phyloP scores from a whole-genome alignment of 2,113 vertebrate genomes.

The Eclectus roratus region DNA sequence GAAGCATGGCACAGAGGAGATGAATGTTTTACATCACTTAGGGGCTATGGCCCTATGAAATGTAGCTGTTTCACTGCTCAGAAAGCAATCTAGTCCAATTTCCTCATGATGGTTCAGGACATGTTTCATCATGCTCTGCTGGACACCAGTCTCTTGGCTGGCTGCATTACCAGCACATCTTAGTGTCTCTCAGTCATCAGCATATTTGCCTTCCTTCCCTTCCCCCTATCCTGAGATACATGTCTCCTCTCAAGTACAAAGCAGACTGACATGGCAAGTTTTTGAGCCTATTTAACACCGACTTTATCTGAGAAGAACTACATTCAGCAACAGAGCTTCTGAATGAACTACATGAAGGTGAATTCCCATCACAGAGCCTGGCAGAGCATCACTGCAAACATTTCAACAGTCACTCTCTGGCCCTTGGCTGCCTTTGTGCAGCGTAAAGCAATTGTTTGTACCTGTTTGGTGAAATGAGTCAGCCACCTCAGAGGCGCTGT shows the following conservation, averaged over 20 bases:
- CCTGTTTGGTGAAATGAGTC: not conserved
- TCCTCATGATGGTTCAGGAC: not conserved
- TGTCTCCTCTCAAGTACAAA: conserved; percentile 51
- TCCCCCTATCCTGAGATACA: not conserved
- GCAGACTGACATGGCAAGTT: conserved; percentile 14
- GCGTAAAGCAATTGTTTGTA: not conserved
- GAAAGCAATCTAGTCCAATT: not conserved
- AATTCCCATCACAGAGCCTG: not conserved
- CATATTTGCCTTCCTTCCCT: not conserved
- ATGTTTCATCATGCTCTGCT: not conserved
- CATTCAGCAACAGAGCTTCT: conserved; percentile 5
- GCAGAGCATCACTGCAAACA: not conserved
- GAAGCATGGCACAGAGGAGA: not conserved
- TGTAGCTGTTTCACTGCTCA: not conserved
- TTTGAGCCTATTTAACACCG: conserved; percentile 28
- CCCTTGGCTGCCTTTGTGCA: not conserved
- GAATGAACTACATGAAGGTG: conserved; percentile 40
- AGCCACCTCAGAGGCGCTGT: not conserved
- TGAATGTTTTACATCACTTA: not conserved
- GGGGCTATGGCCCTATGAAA: not conserved
- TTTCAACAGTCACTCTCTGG: not conserved
- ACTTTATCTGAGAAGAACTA: conserved; percentile 22
- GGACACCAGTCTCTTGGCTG: not conserved
- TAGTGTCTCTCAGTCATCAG: conserved; percentile 48
- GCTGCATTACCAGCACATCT: conserved; percentile 44